Base-by-base conservation (phyloP, 2,113 vertebrate species). In the Neomonachus schauinslandi region DNA sequence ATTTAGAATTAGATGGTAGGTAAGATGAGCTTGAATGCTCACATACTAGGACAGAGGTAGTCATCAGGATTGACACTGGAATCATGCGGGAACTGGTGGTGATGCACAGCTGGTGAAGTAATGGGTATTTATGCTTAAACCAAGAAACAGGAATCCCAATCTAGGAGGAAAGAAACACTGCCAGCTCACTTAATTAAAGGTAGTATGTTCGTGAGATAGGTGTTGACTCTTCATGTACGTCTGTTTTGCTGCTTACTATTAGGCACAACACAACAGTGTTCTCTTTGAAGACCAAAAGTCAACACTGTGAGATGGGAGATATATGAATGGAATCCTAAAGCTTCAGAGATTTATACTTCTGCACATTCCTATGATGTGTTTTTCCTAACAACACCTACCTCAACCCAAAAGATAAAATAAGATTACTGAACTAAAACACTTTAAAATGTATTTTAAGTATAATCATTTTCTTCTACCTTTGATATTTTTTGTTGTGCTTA, bases 401-500 rank as follows among this genome's bases (percentile, higher is more conserved):
- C 24, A 26, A 36, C 12, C 79, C 28, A 69, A 87, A 91, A 81
- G 2, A 59, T 33, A 69, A 85, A 85, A 76, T 79, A 12, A 59
- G 14, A 49, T 63, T 57, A 49, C 1, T 72, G 5, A 63, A 93
- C 19, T 77, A 51, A 90, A 94, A 87, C 46, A 88, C 4, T 31
- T 83, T 42, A 13, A 84, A 51, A 95, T 57, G 36, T 95, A 81
- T 67, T 84, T 83, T 51, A 42, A 39, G 22, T 61, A 53, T 24
- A 76, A 77, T 79, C 31, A 80, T 71, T 89, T 79, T 24, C 19
- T 86, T 26, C 7, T 21, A 94, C 5, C 36, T 87, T 83, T 55
- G 46, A 9, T 72, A 83, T 46, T 49, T 82, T n/a, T 36, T 92
- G 12, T 82, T 83, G 36, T 39, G 3, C 24, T 86, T 88, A 46